These are phyloP conservation scores for Peromyscus nudipes DNA, from an alignment of 2,797 vertebrate genomes.

Conservation along the genomic window DNA sequence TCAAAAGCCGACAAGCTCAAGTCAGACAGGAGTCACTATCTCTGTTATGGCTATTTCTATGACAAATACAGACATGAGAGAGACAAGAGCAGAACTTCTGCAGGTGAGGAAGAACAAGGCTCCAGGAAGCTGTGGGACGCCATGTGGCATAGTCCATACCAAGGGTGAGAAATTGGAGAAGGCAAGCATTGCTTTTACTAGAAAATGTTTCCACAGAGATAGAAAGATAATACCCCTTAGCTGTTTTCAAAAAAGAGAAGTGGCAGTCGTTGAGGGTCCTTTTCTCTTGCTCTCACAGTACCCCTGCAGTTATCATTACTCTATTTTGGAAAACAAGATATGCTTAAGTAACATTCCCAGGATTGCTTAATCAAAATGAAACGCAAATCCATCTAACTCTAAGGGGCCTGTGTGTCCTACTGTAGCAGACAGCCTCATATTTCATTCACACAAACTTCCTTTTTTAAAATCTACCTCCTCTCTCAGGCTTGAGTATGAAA, in stretches of 20 bases:
- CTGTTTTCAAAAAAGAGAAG: conserved; percentile 30
- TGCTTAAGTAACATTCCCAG: neutral
- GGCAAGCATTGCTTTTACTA: neutral
- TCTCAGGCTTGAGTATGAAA: neutral
- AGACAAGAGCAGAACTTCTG: neutral
- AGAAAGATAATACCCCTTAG: neutral
- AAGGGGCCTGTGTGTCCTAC: neutral
- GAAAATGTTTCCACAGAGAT: neutral
- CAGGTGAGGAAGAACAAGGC: neutral
- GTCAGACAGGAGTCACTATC: neutral
- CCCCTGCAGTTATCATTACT: neutral
- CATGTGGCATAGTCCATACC: neutral
- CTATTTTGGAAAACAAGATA: neutral
- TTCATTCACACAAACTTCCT: neutral
- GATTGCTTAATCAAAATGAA: neutral
- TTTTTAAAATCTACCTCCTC: neutral
- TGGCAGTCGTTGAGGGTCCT: neutral
- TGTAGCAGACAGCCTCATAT: neutral
- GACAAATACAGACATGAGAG: neutral
- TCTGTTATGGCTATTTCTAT: neutral
- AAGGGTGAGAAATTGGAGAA: neutral
- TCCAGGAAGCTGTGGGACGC: neutral
- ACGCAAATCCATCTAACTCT: neutral
- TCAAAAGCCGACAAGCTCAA: neutral
- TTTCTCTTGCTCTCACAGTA: neutral